These are phyloP conservation scores for Hydropsyche tenuis DNA, from an alignment of 1,140 invertebrate species.

Conservation along the genomic window DNA sequence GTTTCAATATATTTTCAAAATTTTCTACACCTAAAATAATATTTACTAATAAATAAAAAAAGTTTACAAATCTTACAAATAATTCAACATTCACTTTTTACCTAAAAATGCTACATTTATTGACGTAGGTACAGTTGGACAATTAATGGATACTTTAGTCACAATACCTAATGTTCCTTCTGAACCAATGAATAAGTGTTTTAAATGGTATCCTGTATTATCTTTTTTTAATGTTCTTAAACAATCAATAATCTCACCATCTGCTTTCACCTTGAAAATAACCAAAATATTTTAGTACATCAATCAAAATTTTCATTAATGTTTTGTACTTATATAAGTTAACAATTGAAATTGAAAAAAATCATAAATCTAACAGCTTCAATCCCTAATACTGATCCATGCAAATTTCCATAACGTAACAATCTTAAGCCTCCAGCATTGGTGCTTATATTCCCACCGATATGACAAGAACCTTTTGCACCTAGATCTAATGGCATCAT, in stretches of 20 bases:
- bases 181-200: constrained; percentile 96
- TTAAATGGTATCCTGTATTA: constrained; percentile 96
- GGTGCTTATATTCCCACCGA: constrained; percentile 96
- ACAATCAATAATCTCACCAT: constrained; percentile 87
- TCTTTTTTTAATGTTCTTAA: constrained; percentile 91
- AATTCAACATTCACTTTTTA: constrained; percentile 57
- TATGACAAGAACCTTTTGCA: constrained; percentile 95
- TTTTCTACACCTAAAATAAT: constrained; percentile 68
- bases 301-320: too few relatives aligned
- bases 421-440: constrained; percentile 96
- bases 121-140: constrained; percentile 80
- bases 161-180: constrained; percentile 96
- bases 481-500: constrained; percentile 97
- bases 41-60: too few relatives aligned
- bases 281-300: too few relatives aligned
- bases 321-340: too few relatives aligned
- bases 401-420: constrained; percentile 93
- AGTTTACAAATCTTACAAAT: neutral
- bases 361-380: constrained; percentile 77
- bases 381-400: constrained; percentile 90
- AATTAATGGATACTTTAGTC: constrained; percentile 91
- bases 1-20: constrained; percentile 79
- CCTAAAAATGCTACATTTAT: constrained; percentile 88
- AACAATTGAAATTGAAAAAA: neutral
- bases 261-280: constrained; percentile 77